Percentiles rank a stretch among this genome's conserved stretches.
phyloP scores from a whole-genome alignment of 2,797 vertebrate genomes.

The Megalops cyprinoides region DNA sequence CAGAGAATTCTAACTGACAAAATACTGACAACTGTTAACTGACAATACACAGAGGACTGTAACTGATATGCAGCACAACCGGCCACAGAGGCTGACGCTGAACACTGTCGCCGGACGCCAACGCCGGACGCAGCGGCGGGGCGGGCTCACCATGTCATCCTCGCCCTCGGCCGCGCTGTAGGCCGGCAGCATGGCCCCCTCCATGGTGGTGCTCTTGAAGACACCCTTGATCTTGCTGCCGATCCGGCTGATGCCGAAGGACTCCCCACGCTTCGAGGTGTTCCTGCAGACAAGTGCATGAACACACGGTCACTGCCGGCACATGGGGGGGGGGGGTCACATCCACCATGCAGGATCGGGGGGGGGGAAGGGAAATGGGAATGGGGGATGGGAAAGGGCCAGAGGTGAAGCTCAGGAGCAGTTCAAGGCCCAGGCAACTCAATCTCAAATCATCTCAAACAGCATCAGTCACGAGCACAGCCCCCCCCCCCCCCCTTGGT shows the following conservation, averaged over 20 bases:
- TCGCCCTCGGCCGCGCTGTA: slow-evolving; percentile 77
- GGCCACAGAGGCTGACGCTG: too few species aligned
- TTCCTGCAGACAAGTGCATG: slow-evolving; percentile 67
- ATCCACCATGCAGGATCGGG: neutral
- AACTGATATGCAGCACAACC: neutral
- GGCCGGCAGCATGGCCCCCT: slow-evolving; percentile 86
- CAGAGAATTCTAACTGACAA: too few species aligned
- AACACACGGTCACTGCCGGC: neutral
- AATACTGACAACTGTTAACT: too few species aligned
- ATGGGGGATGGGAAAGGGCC: neutral
- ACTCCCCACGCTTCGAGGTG: slow-evolving; percentile 86
- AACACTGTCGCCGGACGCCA: too few species aligned
- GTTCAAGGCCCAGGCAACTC: neutral
- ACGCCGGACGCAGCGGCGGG: too few species aligned
- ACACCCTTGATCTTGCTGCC: slow-evolving; percentile 94
- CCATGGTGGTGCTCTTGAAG: slow-evolving; percentile 91
- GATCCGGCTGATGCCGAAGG: slow-evolving; percentile 90
- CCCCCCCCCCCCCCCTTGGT: too few species aligned
- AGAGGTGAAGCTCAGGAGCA: neutral
- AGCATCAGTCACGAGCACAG: too few species aligned
- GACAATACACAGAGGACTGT: too few species aligned
- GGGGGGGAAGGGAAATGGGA: neutral
- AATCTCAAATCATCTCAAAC: too few species aligned
- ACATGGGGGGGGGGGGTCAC: neutral
- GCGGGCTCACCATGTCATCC: slow-evolving; percentile 82